Base-by-base conservation (phyloP, 2,888 invertebrate genomes). In the Dexiosoma caninum region DNA sequence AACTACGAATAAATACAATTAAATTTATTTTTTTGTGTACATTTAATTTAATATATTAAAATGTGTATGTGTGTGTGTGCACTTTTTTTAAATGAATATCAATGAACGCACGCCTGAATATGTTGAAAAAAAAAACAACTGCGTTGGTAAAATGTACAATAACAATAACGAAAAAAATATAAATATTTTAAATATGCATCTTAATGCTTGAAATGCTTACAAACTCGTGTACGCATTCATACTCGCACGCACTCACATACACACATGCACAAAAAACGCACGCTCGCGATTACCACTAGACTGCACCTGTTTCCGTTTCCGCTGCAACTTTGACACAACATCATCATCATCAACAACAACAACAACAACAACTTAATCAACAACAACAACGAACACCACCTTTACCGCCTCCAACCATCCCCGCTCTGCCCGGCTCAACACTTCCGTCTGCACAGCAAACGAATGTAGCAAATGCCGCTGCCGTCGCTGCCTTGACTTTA, bases 391-490 rank as follows among this genome's bases (percentile, higher is more conserved):
- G n/a, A n/a, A n/a, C 53, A 30, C 80, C 70, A 35, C 80, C 49
- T 42, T 66, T 62, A n/a, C 80, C 72, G 86, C 84, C 85, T 85
- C 86, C 88, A 85, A 87, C 87, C 83, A 87, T 87, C 93, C 93
- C 93, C 92, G 90, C 91, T 87, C 85, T 81, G 51, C 76, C 82
- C 81, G 80, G 80, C 59, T 72, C 84, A 60, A 83, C 86, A 84
- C 82, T 85, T 82, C 83, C 86, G 85, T 67, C 84, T 81, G 82
- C 81, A 85, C 87, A 78, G 85, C 86, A 83, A 86, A 88, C 92
- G 91, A 93, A 94, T 91, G 92, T 93, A 91, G 92, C 91, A 91
- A 92, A 84, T 84, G 92, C 91, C 92, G 92, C 87, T 82, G 84
- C 86, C 83, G 86, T 87, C 82, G 88, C 85, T 84, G 81, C 83